A percentile compares a stretch with the other conserved stretches of the same genome.
phyloP scores from a whole-genome alignment of 2,888 invertebrate species.

The Pristionchus maxplancki region DNA sequence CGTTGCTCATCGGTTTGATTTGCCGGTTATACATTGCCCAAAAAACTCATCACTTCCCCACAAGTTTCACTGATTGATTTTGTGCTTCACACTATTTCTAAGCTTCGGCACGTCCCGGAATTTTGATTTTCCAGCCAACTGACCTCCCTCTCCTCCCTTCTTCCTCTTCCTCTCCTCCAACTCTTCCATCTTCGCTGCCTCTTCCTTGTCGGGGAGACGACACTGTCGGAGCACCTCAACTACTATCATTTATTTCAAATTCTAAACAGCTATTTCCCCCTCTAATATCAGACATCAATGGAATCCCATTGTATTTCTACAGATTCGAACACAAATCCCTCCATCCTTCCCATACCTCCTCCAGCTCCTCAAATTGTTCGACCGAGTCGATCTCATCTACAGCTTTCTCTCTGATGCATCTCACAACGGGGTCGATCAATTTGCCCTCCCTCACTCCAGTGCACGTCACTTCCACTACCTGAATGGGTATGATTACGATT shows the following conservation, averaged over 20 bases:
- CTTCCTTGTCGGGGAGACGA: slow-evolving; percentile 35
- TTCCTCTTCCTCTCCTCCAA: neutral
- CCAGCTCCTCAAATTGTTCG: slow-evolving; percentile 62
- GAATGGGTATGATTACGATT: too few species aligned
- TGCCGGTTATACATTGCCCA: neutral
- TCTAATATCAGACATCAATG: neutral
- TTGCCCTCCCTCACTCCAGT: slow-evolving; percentile 70
- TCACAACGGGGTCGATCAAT: slow-evolving; percentile 72
- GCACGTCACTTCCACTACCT: slow-evolving; percentile 73
- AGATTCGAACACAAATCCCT: neutral
- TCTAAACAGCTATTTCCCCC: neutral
- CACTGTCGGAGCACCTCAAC: slow-evolving; percentile 34
- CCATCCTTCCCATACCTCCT: slow-evolving; percentile 54
- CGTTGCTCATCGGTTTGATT: neutral
- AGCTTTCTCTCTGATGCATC: slow-evolving; percentile 69
- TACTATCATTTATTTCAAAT: neutral
- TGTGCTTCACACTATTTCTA: too few species aligned
- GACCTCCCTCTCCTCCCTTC: slow-evolving; percentile 11
- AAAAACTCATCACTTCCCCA: neutral
- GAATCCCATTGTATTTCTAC: neutral
- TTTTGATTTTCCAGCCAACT: too few species aligned
- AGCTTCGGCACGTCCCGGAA: too few species aligned
- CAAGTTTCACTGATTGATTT: too few species aligned
- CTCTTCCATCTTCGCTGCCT: slow-evolving; percentile 15
- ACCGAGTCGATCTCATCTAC: slow-evolving; percentile 63